A percentile compares a stretch with the other conserved stretches of the same genome.
These are phyloP conservation scores for Eudemis profundana DNA, from an alignment of 2,888 invertebrate genomes.

Conservation along the genomic window DNA sequence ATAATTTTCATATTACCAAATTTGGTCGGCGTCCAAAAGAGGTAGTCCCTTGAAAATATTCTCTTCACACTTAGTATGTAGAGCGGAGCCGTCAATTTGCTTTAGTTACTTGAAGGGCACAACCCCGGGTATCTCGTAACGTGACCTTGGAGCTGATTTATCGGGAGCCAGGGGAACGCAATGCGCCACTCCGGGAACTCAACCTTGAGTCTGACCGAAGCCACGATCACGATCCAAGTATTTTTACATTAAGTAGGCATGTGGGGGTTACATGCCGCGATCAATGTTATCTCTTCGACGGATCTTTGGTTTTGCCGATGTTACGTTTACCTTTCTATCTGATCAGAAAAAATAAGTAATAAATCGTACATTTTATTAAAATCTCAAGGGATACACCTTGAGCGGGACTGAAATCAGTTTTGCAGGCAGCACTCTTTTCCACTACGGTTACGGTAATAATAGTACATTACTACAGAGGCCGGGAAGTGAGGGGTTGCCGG, in stretches of 20 bases:
- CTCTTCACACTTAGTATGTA: slow-evolving; percentile 22
- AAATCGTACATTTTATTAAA: too few species aligned
- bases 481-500: too few species aligned
- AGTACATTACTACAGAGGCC: too few species aligned
- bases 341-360: too few species aligned
- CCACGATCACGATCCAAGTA: slow-evolving; percentile 25
- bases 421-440: too few species aligned
- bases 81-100: slow-evolving; percentile 41
- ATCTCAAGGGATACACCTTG: too few species aligned
- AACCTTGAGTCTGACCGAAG: slow-evolving; percentile 55
- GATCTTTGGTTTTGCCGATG: neutral
- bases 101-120: slow-evolving; percentile 47
- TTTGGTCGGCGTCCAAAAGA: slow-evolving; percentile 10
- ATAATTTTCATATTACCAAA: neutral
- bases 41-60: slow-evolving; percentile 11
- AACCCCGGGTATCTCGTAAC: slow-evolving; percentile 54
- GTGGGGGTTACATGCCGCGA: neutral
- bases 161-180: slow-evolving; percentile 65
- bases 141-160: slow-evolving; percentile 67
- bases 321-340: neutral
- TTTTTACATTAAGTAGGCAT: slow-evolving; percentile 2
- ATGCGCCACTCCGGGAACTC: slow-evolving; percentile 63
- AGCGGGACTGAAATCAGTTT: too few species aligned
- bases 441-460: too few species aligned
- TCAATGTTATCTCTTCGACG: slow-evolving; percentile 4